Evolutionary conservation across 2,113 vertebrate genomes (phyloP), one percentile per base, ranked within the genome.

Genomic region (Embiotoca jacksoni): DNA sequence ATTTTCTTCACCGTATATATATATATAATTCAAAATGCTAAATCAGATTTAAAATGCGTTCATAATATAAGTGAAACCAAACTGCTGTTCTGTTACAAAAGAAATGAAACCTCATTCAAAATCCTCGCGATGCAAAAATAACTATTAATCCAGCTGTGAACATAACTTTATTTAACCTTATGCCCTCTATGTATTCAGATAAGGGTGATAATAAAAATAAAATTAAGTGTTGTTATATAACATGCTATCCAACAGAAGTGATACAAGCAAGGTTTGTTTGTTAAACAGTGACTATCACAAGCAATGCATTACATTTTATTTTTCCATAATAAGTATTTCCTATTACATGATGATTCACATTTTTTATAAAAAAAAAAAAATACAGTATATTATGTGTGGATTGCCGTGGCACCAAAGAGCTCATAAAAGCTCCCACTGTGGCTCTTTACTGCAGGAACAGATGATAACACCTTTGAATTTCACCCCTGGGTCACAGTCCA

Each of bases 401-500:
- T 53, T 10, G 13, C 5, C 55, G 2, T 50, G 47, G 58, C 81
- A 49, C 65, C 30, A 61, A 23, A 54, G 9, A 39, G 10, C 65
- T 90, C 37, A 33, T 62, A 67, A 67, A 75, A 68, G 62, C 55
- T 77, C 37, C 15, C 23, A 14, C 53, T 37, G 30, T 67, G 59
- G 72, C 9, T 74, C 50, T 84, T 83, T 75, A 31, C 50, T 57
- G 35, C 81, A 46, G 69, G 61, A 77, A 49, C 41, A 74, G 65
- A 76, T 89, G 89, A 91, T 92, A 90, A 85, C 64, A 72, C 75
- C 46, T 72, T 58, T 69, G 54, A 61, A 75, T 88, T 55, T 87
- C 54, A 72, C 54, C 76, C 64, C 44, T 72, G 78, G 90, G 85
- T 88, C 90, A 92, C 90, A 93, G 88, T 92, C 90, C 90, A 89